Evolutionary conservation across 2,888 invertebrate genomes (phyloP).

Genomic region (Tetheella fluctuosa): DNA sequence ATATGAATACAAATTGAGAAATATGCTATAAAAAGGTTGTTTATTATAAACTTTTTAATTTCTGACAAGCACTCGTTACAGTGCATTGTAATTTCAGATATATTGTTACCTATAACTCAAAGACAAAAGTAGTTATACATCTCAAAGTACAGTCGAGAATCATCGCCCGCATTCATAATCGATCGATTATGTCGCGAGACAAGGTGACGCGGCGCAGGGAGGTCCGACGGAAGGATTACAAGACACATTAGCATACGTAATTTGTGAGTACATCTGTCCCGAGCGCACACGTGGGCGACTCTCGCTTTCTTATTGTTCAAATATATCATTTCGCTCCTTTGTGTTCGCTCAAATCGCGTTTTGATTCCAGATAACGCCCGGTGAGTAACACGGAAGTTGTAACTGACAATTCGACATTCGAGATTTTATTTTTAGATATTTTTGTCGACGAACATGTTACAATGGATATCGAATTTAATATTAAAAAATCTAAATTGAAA

Average conservation of each 20-base stretch:
- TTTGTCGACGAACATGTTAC: conserved; percentile 21
- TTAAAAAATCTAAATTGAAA: conserved; percentile 1
- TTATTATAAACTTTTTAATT: conserved; percentile 25
- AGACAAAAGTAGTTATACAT: conserved; percentile 49
- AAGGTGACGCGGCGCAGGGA: conserved; percentile 61
- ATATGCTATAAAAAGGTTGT: conserved; percentile 8
- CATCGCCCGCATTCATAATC: conserved; percentile 63
- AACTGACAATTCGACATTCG: conserved; percentile 46
- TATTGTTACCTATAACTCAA: conserved; percentile 36
- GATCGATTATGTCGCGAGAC: conserved; percentile 66
- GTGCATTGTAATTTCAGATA: conserved; percentile 19
- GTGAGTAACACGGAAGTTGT: conserved; percentile 60
- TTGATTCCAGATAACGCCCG: conserved; percentile 52
- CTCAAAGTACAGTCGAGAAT: conserved; percentile 44
- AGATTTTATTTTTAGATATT: conserved; percentile 34
- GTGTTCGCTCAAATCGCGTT: conserved; percentile 51
- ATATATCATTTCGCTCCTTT: conserved; percentile 65
- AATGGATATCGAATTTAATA: conserved; percentile 13
- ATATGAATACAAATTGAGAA: conserved; percentile 15
- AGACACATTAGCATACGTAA: conserved; percentile 80
- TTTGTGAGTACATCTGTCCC: conserved; percentile 72
- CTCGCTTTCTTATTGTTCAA: conserved; percentile 71
- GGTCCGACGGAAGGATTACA: conserved; percentile 81
- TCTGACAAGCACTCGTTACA: conserved; percentile 14
- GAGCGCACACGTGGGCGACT: conserved; percentile 62